These are phyloP conservation scores for Lipotes vexillifer DNA, from an alignment of 2,113 vertebrate species.

Conservation along the genomic window DNA sequence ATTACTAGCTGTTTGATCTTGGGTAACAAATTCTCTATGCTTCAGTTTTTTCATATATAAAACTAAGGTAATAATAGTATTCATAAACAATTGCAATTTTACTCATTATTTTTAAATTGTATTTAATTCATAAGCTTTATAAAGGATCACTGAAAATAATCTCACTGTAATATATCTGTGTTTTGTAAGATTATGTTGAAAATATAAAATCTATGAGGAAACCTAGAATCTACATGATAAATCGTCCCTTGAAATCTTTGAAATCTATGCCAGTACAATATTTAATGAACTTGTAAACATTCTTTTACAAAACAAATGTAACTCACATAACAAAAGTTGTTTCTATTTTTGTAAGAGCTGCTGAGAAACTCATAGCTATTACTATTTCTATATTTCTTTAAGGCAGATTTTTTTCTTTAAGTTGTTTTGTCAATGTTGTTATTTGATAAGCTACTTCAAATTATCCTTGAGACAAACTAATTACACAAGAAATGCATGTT, in stretches of 20 bases:
- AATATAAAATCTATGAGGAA: not conserved
- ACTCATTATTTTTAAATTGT: not conserved
- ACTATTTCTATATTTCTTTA: not conserved
- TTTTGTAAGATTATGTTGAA: not conserved
- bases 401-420: not conserved
- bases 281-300: not conserved
- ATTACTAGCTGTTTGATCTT: not conserved
- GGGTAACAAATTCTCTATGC: not conserved
- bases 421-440: not conserved
- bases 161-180: not conserved
- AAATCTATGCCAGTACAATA: not conserved
- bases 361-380: not conserved
- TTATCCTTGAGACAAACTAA: not conserved
- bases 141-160: not conserved
- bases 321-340: not conserved
- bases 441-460: not conserved
- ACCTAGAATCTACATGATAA: not conserved
- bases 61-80: not conserved
- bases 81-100: not conserved
- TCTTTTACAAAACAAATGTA: not conserved
- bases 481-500: not conserved
- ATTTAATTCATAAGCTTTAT: not conserved
- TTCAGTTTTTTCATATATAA: not conserved
- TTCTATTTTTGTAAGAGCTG: not conserved
- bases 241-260: not conserved